Conservation (phyloP, 2,113 vertebrate species). For the Myiopsitta monachus region DNA sequence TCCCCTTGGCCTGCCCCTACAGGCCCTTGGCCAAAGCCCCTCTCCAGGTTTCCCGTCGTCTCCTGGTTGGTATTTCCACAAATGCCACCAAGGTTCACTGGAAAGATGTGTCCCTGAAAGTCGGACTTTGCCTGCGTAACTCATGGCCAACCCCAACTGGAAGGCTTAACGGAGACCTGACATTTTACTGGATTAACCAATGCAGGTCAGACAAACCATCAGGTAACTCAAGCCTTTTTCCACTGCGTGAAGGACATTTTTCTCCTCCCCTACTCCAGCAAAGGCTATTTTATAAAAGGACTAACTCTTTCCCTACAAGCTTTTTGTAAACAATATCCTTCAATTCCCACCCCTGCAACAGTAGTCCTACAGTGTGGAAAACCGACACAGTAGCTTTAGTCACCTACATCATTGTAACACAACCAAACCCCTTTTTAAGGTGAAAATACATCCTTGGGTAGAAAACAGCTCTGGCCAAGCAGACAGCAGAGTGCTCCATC, state of each 20-base stretch:
- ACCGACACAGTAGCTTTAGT: not conserved
- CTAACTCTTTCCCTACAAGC: not conserved
- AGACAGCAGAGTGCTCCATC: not conserved
- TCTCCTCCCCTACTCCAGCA: not conserved
- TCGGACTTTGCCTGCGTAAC: accelerated
- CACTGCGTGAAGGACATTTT: not conserved
- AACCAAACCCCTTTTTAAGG: not conserved
- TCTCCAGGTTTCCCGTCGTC: not conserved
- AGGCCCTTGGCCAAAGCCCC: not conserved
- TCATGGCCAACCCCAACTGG: not conserved
- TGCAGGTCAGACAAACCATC: not conserved
- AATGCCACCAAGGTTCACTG: too few relatives aligned
- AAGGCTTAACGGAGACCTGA: not conserved
- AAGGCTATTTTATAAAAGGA: not conserved
- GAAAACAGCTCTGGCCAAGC: not conserved
- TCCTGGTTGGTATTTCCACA: not conserved
- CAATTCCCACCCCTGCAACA: not conserved
- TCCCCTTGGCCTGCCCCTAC: not conserved
- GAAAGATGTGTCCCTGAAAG: not conserved
- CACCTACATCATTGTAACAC: not conserved
- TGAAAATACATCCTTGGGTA: not conserved
- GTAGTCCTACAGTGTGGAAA: not conserved
- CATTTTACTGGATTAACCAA: not conserved
- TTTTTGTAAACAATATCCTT: not conserved
- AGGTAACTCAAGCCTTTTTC: not conserved